Conservation (phyloP, 2,888 invertebrate genomes). For the Seira musarum region DNA sequence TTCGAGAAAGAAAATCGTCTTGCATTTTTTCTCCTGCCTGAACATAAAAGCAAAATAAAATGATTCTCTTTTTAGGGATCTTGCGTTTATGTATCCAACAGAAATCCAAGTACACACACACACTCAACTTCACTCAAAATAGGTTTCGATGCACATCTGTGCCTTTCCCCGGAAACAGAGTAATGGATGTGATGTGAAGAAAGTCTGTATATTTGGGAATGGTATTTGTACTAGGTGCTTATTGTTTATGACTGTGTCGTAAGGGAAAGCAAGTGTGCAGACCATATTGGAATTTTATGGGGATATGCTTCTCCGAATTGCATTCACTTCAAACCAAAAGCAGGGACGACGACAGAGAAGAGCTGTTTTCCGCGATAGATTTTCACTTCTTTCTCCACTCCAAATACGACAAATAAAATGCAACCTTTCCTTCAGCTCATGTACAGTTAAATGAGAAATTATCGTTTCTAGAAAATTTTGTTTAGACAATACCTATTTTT, state of each 20-base stretch:
- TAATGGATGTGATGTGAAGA: background rate
- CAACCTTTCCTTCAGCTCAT: too few species aligned
- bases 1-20: background rate
- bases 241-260: background rate
- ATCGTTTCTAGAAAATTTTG: too few species aligned
- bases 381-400: background rate
- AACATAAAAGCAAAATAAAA: background rate
- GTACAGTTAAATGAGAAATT: too few species aligned
- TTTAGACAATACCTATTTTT: background rate
- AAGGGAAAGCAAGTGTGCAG: background rate
- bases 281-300: background rate
- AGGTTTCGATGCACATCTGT: background rate
- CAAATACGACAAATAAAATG: too few species aligned
- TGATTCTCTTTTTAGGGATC: background rate
- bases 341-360: background rate
- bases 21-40: background rate
- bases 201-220: background rate
- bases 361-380: constrained; percentile 6
- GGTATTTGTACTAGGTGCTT: background rate
- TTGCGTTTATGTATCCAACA: background rate
- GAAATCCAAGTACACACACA: background rate
- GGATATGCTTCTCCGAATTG: background rate
- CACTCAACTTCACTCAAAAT: background rate
- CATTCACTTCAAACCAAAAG: background rate
- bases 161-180: constrained; percentile 2